Percentiles rank a stretch among this genome's conserved stretches.
Conservation (phyloP, 2,797 vertebrate genomes). For the Myotis findleyi region DNA sequence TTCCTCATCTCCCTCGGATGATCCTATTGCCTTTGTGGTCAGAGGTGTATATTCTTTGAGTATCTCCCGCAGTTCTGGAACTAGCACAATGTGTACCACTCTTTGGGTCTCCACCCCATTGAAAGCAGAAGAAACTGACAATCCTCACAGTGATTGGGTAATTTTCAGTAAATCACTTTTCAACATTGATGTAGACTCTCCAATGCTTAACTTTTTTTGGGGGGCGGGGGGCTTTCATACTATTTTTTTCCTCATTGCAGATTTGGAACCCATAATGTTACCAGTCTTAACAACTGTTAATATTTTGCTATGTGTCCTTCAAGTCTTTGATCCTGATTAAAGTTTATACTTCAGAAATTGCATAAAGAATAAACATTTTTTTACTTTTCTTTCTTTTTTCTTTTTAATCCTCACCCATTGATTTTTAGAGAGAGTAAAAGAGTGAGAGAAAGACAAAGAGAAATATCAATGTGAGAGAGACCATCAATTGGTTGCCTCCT, state of each 20-base stretch:
- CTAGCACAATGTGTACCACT: neutral
- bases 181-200: neutral
- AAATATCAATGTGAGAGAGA: too few species aligned
- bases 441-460: too few species aligned
- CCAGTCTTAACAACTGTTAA: slow-evolving; percentile 17
- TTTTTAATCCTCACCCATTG: too few species aligned
- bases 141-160: neutral
- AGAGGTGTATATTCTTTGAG: neutral
- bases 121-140: neutral
- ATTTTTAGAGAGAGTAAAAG: too few species aligned
- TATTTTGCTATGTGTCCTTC: neutral
- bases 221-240: neutral
- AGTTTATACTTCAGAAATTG: neutral
- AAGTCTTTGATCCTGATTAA: neutral
- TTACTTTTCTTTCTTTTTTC: neutral
- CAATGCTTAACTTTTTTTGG: neutral
- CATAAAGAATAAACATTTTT: neutral
- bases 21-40: neutral
- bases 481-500: too few species aligned
- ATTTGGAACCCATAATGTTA: neutral
- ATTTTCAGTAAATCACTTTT: slow-evolving; percentile 36
- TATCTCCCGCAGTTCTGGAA: neutral
- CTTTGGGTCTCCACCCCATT: neutral
- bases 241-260: neutral
- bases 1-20: neutral